Conservation (phyloP, 2,888 invertebrate genomes). For the Gerris lacustris region DNA sequence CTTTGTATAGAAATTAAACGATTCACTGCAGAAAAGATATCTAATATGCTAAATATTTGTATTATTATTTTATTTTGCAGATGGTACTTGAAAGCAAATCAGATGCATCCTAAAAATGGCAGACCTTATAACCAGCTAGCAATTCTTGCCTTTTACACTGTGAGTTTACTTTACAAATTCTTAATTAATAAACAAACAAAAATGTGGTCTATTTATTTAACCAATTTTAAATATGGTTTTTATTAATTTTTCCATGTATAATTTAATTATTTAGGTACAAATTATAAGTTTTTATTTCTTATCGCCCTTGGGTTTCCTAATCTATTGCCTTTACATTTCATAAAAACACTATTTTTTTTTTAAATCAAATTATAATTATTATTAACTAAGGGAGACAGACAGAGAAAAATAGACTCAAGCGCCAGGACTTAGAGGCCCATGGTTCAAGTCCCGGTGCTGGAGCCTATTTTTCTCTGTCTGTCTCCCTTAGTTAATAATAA, state of each 20-base stretch:
- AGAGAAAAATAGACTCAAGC: too few relatives aligned
- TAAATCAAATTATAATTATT: too few relatives aligned
- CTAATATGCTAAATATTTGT: not conserved
- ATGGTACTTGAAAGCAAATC: conserved; percentile 88
- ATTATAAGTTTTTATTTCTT: too few relatives aligned
- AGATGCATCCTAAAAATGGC: conserved; percentile 88
- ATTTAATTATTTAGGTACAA: not conserved
- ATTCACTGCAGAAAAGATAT: not conserved
- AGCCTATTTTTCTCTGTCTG: too few relatives aligned
- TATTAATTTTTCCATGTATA: not conserved
- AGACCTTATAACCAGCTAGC: conserved; percentile 91
- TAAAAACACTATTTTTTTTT: too few relatives aligned
- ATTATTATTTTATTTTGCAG: conserved; percentile 36
- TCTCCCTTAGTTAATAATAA: too few relatives aligned
- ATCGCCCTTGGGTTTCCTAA: too few relatives aligned
- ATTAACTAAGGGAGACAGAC: too few relatives aligned
- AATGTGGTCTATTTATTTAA: not conserved
- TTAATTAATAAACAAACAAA: not conserved
- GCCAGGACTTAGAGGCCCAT: too few relatives aligned
- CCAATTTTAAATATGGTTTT: conserved; percentile 3
- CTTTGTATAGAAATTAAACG: too few relatives aligned
- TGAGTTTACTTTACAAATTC: conserved; percentile 39
- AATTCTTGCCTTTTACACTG: conserved; percentile 69
- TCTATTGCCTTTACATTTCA: too few relatives aligned
- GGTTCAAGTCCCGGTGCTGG: too few relatives aligned